Evolutionary conservation across 1,140 invertebrate genomes (phyloP).

Genomic region (Zaprionus tsacasi): DNA sequence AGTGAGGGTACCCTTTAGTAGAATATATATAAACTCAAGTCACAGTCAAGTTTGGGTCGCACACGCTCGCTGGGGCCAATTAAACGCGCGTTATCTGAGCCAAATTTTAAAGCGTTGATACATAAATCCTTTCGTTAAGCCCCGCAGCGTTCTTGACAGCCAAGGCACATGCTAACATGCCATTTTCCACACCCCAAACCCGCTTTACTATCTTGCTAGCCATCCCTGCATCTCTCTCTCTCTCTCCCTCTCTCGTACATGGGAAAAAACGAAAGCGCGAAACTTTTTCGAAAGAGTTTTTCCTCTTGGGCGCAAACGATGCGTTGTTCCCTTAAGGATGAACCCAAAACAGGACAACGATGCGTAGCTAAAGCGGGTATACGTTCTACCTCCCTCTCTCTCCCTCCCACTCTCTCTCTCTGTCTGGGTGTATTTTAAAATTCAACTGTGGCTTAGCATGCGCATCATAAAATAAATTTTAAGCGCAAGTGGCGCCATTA

Average conservation of each 20-base stretch:
- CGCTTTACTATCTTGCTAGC: neutral
- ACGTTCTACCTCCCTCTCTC: neutral
- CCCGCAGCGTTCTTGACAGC: conserved; percentile 82
- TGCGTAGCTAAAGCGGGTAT: conserved; percentile 46
- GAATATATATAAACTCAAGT: conserved; percentile 31
- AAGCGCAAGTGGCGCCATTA: conserved; percentile 79
- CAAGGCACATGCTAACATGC: conserved; percentile 83
- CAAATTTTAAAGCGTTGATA: conserved; percentile 84
- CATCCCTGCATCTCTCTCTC: neutral
- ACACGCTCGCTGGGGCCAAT: conserved; percentile 76
- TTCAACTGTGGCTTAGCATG: conserved; percentile 82
- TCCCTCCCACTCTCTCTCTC: conserved; percentile 7
- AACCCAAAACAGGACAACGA: conserved; percentile 56
- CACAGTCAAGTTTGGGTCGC: conserved; percentile 51
- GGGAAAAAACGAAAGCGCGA: conserved; percentile 62
- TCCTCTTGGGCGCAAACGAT: conserved; percentile 54
- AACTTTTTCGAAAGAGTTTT: conserved; percentile 81
- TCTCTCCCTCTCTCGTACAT: neutral
- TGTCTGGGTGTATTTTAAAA: conserved; percentile 74
- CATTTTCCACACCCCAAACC: conserved; percentile 72
- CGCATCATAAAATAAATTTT: conserved; percentile 84
- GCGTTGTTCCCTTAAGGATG: conserved; percentile 72
- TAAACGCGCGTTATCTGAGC: conserved; percentile 83
- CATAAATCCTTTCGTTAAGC: conserved; percentile 84
- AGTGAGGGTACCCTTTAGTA: conserved; percentile 1